Conservation (phyloP, 2,113 vertebrate genomes). For the Misgurnus mizolepis region DNA sequence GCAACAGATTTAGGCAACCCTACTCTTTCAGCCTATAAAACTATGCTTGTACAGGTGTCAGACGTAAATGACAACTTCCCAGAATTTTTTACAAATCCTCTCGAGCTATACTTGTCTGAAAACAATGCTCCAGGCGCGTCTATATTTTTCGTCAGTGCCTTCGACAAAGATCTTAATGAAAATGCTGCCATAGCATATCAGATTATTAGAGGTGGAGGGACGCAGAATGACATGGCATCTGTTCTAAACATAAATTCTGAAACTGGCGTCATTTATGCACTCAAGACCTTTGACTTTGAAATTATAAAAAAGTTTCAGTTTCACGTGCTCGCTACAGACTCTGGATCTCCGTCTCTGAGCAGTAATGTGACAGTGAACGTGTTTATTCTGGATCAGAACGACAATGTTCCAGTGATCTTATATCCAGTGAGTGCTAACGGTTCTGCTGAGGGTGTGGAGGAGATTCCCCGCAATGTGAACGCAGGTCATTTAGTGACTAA, state of each 20-base stretch:
- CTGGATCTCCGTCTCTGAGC: conserved; percentile 47
- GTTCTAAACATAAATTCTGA: conserved; percentile 56
- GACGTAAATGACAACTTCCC: conserved; percentile 64
- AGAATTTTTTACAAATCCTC: conserved; percentile 45
- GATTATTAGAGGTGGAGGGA: conserved; percentile 34
- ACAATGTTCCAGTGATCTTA: conserved; percentile 70
- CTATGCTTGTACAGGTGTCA: conserved; percentile 48
- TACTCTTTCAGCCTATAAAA: conserved; percentile 47
- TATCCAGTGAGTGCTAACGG: conserved; percentile 70
- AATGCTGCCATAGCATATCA: conserved; percentile 55
- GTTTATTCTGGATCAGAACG: conserved; percentile 58
- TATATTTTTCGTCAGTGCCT: conserved; percentile 54
- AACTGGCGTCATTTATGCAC: conserved; percentile 50
- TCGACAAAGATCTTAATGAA: conserved; percentile 54
- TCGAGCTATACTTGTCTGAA: conserved; percentile 53
- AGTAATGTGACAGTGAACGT: conserved; percentile 43
- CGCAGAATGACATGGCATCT: conserved; percentile 19
- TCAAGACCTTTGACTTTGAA: conserved; percentile 61
- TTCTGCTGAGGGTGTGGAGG: conserved; percentile 63
- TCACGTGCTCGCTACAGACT: conserved; percentile 52
- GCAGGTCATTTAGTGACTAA: conserved; percentile 69
- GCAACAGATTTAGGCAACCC: conserved; percentile 52
- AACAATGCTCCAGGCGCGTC: conserved; percentile 58
- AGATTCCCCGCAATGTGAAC: conserved; percentile 66
- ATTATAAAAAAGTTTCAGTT: conserved; percentile 53